These are phyloP conservation scores for Phylloscopus trochilus DNA, from an alignment of 2,113 vertebrate genomes.

Conservation along the genomic window DNA sequence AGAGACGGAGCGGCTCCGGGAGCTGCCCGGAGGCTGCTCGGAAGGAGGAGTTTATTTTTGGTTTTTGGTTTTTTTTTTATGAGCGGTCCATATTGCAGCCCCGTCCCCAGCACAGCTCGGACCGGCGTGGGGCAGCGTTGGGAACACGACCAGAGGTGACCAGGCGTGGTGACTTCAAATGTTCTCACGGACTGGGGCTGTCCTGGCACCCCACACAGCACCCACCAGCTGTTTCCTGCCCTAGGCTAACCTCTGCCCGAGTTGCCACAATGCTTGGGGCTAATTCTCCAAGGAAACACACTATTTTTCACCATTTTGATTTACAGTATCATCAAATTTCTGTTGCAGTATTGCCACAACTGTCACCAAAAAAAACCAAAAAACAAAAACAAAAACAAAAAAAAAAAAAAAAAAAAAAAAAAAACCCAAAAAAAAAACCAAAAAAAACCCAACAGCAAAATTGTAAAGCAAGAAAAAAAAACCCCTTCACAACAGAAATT, in stretches of 20 bases:
- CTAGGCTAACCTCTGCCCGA: fast-evolving
- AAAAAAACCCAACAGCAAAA: fast-evolving
- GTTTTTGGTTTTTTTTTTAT: fast-evolving
- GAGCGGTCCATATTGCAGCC: fast-evolving
- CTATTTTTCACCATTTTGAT: fast-evolving
- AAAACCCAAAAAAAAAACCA: too few species aligned
- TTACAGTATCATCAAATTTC: not conserved
- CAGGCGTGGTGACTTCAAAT: fast-evolving
- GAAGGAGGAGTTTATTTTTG: too few species aligned
- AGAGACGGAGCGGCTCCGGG: not conserved
- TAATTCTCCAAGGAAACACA: not conserved
- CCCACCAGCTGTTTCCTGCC: fast-evolving
- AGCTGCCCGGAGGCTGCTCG: not conserved
- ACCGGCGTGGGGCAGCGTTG: not conserved
- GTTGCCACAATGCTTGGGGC: fast-evolving
- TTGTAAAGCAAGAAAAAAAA: not conserved
- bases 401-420: too few species aligned
- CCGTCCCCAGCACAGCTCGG: not conserved
- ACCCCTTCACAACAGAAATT: not conserved
- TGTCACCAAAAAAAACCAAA: not conserved
- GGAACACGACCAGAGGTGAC: fast-evolving
- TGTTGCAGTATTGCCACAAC: too few species aligned
- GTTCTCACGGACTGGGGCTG: fast-evolving
- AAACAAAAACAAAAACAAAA: too few species aligned
- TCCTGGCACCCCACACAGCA: not conserved